Evolutionary conservation across 2,888 invertebrate genomes (phyloP).

Genomic region (Eilema depressum): DNA sequence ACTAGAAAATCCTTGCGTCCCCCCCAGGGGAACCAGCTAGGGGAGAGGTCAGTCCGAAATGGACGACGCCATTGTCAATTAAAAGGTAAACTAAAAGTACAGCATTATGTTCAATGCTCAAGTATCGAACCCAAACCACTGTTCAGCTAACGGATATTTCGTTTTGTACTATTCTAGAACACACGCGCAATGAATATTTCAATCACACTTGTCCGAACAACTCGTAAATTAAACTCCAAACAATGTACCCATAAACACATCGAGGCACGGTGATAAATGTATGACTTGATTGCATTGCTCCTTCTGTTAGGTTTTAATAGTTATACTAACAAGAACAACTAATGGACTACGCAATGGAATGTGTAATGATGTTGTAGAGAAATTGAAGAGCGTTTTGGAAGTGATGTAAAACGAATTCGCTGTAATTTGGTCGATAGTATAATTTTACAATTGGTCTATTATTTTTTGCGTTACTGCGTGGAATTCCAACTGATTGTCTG

Average conservation of each 20-base stretch:
- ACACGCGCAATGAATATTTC: constrained; percentile 46
- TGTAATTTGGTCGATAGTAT: constrained; percentile 26
- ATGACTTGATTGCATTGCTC: constrained; percentile 17
- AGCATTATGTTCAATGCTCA: constrained; percentile 18
- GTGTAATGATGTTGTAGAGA: constrained; percentile 14
- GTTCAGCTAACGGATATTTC: constrained; percentile 36
- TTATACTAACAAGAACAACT: constrained; percentile 28
- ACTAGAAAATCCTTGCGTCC: too few species aligned
- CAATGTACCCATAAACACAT: constrained; percentile 13
- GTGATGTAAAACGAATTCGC: constrained; percentile 30
- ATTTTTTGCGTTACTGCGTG: constrained; percentile 18
- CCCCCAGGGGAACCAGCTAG: too few species aligned
- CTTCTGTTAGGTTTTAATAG: constrained; percentile 22
- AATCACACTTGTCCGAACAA: constrained; percentile 25
- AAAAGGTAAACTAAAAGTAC: neutral
- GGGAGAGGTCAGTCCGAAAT: too few species aligned
- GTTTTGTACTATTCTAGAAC: constrained; percentile 44
- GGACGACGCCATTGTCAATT: neutral
- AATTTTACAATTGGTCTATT: constrained; percentile 32
- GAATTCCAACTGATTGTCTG: constrained; percentile 10
- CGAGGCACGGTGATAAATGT: constrained; percentile 2
- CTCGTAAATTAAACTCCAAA: constrained; percentile 5
- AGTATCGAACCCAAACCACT: constrained; percentile 30
- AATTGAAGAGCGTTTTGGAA: constrained; percentile 12
- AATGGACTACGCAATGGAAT: constrained; percentile 42